Conservation (phyloP, 1,140 invertebrate genomes). For the Condylostylus longicornis region DNA sequence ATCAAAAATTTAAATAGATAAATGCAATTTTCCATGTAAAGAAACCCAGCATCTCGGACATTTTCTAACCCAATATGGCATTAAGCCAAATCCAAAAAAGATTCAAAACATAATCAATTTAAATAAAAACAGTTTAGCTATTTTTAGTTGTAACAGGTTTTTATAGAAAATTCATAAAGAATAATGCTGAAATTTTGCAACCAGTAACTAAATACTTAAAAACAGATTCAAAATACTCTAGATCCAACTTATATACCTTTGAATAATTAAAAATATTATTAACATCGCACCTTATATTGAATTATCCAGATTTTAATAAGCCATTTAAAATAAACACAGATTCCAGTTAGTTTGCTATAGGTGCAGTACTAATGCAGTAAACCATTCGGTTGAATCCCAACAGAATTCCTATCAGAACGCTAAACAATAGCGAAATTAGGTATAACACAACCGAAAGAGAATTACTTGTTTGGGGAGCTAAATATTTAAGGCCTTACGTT, state of each 20-base stretch:
- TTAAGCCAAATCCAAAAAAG: slow-evolving; percentile 14
- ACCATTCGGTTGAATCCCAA: slow-evolving; percentile 28
- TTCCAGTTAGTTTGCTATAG: slow-evolving; percentile 7
- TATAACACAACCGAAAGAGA: slow-evolving; percentile 34
- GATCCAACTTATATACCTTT: slow-evolving; percentile 15
- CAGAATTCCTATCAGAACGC: slow-evolving; percentile 27
- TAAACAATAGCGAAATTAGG: slow-evolving; percentile 31
- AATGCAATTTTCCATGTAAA: slow-evolving; percentile 20
- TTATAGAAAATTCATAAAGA: slow-evolving; percentile 15
- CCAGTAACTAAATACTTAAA: slow-evolving; percentile 9
- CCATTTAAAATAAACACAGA: slow-evolving; percentile 8
- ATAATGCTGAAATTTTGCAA: slow-evolving; percentile 13
- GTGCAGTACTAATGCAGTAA: slow-evolving; percentile 9
- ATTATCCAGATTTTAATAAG: slow-evolving; percentile 20
- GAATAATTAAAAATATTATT: slow-evolving; percentile 13
- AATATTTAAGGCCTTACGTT: slow-evolving; percentile 35
- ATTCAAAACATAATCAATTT: slow-evolving; percentile 11
- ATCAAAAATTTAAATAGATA: slow-evolving; percentile 18
- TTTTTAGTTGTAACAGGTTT: slow-evolving; percentile 16
- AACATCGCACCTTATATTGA: slow-evolving; percentile 12
- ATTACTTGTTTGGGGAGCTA: slow-evolving; percentile 34
- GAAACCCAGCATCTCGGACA: slow-evolving; percentile 23
- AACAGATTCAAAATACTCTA: slow-evolving; percentile 12
- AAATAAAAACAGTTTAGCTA: slow-evolving; percentile 11
- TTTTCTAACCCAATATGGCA: slow-evolving; percentile 12